Evolutionary conservation across 1,140 invertebrate species (phyloP).

Genomic region (Diuraphis noxia): DNA sequence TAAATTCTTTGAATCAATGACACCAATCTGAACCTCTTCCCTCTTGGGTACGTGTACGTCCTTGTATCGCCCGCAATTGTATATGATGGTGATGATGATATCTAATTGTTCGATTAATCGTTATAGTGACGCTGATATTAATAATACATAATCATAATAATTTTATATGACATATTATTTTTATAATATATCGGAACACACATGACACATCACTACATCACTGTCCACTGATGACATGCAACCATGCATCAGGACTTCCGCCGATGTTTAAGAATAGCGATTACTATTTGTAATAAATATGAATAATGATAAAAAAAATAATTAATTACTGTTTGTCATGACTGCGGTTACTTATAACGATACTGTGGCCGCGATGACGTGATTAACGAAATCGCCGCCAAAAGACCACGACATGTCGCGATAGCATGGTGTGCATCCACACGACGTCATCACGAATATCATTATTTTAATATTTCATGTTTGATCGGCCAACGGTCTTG

Average conservation of each 20-base stretch:
- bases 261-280: background rate
- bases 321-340: background rate
- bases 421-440: background rate
- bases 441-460: background rate
- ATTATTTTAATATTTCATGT: too few species aligned
- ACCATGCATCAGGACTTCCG: too few species aligned
- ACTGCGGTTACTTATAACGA: background rate
- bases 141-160: too few species aligned
- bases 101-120: too few species aligned
- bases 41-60: too few species aligned
- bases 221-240: background rate
- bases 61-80: too few species aligned
- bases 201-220: background rate
- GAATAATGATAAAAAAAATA: background rate
- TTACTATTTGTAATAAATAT: slow-evolving; percentile 9
- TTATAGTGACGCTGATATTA: too few species aligned
- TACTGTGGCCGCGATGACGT: background rate
- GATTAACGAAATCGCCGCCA: background rate
- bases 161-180: background rate
- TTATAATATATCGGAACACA: background rate
- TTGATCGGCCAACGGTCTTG: too few species aligned
- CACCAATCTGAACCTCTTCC: too few species aligned
- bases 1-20: too few species aligned
- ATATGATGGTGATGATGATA: too few species aligned
- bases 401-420: background rate